phyloP scores from a whole-genome alignment of 2,888 invertebrate genomes.

The Eustalomyia histrio region DNA sequence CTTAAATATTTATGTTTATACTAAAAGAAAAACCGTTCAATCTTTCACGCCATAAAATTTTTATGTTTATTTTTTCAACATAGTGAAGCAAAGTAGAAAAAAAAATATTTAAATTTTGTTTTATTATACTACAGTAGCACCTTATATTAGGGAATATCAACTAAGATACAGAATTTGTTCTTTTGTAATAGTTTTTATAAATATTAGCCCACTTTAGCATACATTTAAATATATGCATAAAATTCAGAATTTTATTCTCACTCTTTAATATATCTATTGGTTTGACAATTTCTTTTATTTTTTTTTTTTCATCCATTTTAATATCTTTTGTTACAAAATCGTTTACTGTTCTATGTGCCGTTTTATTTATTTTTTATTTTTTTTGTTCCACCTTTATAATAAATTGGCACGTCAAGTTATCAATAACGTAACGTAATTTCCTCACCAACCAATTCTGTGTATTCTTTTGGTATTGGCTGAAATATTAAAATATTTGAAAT shows the following conservation, averaged over 20 bases:
- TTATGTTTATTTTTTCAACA: conserved; percentile 8
- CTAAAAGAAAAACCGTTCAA: conserved; percentile 36
- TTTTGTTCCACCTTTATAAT: conserved; percentile 30
- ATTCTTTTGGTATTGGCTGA: neutral
- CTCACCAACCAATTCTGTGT: neutral
- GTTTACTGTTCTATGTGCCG: conserved; percentile 21
- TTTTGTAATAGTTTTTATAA: too few relatives aligned
- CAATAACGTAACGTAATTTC: conserved; percentile 13
- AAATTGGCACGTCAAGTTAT: conserved; percentile 62
- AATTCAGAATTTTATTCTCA: neutral
- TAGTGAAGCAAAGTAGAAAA: conserved; percentile 1
- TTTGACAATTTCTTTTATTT: conserved; percentile 2
- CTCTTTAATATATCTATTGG: neutral
- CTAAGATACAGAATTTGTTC: too few relatives aligned
- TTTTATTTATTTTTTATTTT: conserved; percentile 2
- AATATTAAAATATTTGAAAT: conserved; percentile 26
- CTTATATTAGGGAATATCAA: too few relatives aligned
- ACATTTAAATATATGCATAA: neutral
- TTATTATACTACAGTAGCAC: neutral
- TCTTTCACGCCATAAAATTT: conserved; percentile 49
- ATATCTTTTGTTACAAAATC: conserved; percentile 1
- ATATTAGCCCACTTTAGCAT: neutral
- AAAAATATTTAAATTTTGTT: conserved; percentile 35
- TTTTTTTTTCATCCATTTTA: conserved; percentile 1
- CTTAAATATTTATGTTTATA: conserved; percentile 49